Conservation (phyloP, 2,888 invertebrate species). For the Caenorhabditis uteleia region DNA sequence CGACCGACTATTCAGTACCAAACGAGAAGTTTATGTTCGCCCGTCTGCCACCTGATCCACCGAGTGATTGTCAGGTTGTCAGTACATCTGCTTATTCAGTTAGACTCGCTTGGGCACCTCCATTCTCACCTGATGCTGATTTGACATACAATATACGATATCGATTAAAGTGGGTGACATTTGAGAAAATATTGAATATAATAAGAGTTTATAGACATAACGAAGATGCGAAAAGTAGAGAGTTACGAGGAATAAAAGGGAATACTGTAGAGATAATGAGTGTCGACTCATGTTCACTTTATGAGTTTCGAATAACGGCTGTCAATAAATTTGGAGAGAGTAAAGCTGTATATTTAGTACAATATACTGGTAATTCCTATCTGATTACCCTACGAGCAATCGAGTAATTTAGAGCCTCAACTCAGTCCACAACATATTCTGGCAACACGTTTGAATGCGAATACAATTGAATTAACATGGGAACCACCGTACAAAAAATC, state of each 20-base stretch:
- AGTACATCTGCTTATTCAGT: conserved; percentile 68
- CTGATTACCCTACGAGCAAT: too few relatives aligned
- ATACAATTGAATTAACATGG: conserved; percentile 66
- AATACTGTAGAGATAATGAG: conserved; percentile 67
- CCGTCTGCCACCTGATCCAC: conserved; percentile 67
- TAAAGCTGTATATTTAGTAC: conserved; percentile 66
- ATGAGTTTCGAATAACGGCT: conserved; percentile 67
- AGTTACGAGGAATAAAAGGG: conserved; percentile 56
- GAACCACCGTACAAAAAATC: conserved; percentile 68
- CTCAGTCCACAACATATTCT: conserved; percentile 67
- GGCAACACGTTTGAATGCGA: conserved; percentile 61
- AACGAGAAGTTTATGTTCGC: conserved; percentile 69
- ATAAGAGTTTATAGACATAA: conserved; percentile 41
- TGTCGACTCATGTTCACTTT: conserved; percentile 66
- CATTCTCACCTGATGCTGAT: conserved; percentile 64
- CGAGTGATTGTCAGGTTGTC: conserved; percentile 66
- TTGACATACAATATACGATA: conserved; percentile 58
- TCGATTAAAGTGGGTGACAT: conserved; percentile 55
- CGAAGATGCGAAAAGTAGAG: conserved; percentile 55
- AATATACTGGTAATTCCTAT: conserved; percentile 68
- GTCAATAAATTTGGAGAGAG: conserved; percentile 67
- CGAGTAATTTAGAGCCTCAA: conserved; percentile 68
- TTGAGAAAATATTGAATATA: neutral
- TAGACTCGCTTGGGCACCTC: conserved; percentile 65
- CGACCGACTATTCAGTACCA: conserved; percentile 54